phyloP scores from a whole-genome alignment of 2,888 invertebrate genomes.

The Drosophila maculinotata region DNA sequence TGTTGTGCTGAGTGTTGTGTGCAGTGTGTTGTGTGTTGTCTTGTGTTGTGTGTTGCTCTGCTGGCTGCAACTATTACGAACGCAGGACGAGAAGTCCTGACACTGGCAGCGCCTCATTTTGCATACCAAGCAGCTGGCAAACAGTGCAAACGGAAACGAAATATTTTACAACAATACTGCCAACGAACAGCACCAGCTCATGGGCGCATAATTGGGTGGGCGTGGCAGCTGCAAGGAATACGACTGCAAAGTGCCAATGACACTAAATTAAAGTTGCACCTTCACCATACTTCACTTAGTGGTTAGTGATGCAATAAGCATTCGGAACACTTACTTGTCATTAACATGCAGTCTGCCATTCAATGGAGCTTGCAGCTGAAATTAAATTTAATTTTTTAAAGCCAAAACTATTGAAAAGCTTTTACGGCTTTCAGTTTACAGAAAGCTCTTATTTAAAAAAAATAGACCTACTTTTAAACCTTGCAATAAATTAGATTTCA shows the following conservation, averaged over 20 bases:
- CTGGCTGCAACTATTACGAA: constrained; percentile 70
- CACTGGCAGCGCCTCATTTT: constrained; percentile 77
- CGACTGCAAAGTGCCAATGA: constrained; percentile 33
- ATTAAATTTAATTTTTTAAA: too few relatives aligned
- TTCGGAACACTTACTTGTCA: too few relatives aligned
- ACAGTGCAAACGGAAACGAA: constrained; percentile 77
- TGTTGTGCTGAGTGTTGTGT: constrained; percentile 19
- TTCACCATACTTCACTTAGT: too few relatives aligned
- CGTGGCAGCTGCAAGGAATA: constrained; percentile 44
- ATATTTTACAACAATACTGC: constrained; percentile 77
- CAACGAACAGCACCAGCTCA: constrained; percentile 16
- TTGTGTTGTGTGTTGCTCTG: constrained; percentile 24
- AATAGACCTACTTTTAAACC: too few relatives aligned
- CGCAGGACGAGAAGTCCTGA: constrained; percentile 67
- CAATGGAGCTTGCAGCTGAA: too few relatives aligned
- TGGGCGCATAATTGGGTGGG: constrained; percentile 68
- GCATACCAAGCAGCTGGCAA: constrained; percentile 78
- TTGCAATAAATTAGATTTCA: too few relatives aligned
- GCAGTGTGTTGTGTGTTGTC: constrained; percentile 18
- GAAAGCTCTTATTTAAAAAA: too few relatives aligned
- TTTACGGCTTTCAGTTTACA: too few relatives aligned
- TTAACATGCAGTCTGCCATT: too few relatives aligned
- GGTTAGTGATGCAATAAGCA: too few relatives aligned
- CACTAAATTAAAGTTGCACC: constrained; percentile 24
- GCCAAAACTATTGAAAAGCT: too few relatives aligned